phyloP scores from a whole-genome alignment of 2,797 vertebrate genomes.

The Lophotriccus pileatus region DNA sequence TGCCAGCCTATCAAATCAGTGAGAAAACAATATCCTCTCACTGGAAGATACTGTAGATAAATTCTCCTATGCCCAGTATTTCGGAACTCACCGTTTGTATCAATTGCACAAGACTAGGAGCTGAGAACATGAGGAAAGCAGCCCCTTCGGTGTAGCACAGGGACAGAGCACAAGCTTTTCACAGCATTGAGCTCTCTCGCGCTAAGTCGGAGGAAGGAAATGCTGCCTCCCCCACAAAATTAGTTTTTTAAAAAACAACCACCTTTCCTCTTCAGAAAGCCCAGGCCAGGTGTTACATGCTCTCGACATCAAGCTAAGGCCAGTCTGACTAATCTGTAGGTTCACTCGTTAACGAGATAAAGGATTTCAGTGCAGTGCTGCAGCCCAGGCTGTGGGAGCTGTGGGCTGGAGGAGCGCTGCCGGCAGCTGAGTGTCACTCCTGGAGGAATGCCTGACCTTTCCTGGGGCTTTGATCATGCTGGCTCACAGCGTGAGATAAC shows the following conservation, averaged over 20 bases:
- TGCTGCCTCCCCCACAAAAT: conserved; percentile 6
- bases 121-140: background rate
- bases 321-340: conserved; percentile 33
- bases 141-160: background rate
- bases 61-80: background rate
- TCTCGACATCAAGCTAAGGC: background rate
- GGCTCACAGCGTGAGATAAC: conserved; percentile 83
- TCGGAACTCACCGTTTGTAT: background rate
- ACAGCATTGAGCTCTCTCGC: background rate
- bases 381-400: background rate
- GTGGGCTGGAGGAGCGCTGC: conserved; percentile 65
- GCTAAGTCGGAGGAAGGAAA: conserved; percentile 35
- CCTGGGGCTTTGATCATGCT: conserved; percentile 88
- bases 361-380: background rate
- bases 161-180: background rate
- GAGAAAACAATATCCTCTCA: background rate
- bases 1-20: background rate
- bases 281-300: background rate
- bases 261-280: conserved; percentile 11
- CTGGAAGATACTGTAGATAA: background rate
- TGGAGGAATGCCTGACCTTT: conserved; percentile 91
- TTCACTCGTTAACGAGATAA: conserved; percentile 27
- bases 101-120: background rate
- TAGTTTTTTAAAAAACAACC: background rate
- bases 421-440: conserved; percentile 76